Evolutionary conservation across 2,113 vertebrate genomes (phyloP).

Genomic region (Camelus bactrianus): DNA sequence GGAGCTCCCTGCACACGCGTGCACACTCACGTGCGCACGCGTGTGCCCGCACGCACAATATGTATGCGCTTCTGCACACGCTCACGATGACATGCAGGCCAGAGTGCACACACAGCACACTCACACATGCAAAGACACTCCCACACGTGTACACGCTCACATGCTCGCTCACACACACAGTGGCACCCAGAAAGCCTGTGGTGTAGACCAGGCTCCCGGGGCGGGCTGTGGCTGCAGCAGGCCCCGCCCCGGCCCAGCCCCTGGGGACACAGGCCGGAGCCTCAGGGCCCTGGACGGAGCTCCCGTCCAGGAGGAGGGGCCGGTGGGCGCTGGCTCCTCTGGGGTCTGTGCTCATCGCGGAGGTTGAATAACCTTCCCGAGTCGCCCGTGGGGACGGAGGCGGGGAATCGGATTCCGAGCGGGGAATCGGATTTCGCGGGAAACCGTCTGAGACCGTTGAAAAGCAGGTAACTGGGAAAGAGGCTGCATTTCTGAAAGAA

Average conservation of each 20-base stretch:
- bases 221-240: background rate
- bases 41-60: fast-evolving
- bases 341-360: fast-evolving
- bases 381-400: background rate
- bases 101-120: background rate
- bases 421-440: background rate
- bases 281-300: background rate
- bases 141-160: background rate
- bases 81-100: too few species aligned
- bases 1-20: background rate
- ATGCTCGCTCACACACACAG: fast-evolving
- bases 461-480: background rate
- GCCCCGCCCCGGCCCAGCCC: background rate
- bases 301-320: background rate
- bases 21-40: background rate
- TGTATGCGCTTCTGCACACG: background rate
- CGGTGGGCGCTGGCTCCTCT: background rate
- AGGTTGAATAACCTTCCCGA: too few species aligned
- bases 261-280: background rate
- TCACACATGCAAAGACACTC: too few species aligned
- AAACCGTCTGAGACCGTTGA: background rate
- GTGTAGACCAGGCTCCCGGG: background rate
- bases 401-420: background rate
- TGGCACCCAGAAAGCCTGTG: background rate
- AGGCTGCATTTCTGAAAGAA: background rate